A percentile compares a stretch with the other conserved stretches of the same genome.
Conservation (phyloP, 2,113 vertebrate genomes). For the Cephalopterus ornatus region DNA sequence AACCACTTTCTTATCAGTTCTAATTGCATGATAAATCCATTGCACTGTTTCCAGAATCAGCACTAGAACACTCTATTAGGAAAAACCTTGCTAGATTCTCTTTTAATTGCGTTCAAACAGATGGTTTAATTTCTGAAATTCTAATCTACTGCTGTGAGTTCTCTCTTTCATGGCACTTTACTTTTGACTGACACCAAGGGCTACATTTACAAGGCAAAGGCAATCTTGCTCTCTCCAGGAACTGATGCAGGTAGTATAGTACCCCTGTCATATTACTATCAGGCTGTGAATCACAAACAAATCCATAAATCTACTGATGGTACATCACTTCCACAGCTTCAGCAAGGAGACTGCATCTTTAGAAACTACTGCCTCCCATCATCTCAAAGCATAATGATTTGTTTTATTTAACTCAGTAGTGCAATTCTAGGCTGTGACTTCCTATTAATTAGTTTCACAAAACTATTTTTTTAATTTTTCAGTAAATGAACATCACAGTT, state of each 20-base stretch:
- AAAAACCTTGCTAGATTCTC: constrained; percentile 10
- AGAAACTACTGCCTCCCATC: neutral
- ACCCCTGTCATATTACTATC: neutral
- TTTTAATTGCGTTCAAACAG: constrained; percentile 56
- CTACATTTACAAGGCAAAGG: constrained; percentile 24
- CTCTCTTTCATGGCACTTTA: constrained; percentile 41
- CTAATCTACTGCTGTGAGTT: constrained; percentile 22
- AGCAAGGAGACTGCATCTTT: neutral
- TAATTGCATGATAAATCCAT: constrained; percentile 56
- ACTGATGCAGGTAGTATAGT: neutral
- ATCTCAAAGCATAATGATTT: neutral
- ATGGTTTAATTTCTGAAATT: constrained; percentile 59
- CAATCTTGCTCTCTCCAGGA: constrained; percentile 7
- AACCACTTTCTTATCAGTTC: constrained; percentile 21
- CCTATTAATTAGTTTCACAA: neutral
- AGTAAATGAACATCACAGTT: neutral
- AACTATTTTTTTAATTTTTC: neutral
- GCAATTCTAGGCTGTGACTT: neutral
- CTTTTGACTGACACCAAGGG: constrained; percentile 22
- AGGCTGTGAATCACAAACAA: neutral
- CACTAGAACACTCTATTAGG: constrained; percentile 15
- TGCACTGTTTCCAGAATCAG: constrained; percentile 40
- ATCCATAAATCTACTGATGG: neutral
- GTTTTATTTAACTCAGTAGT: neutral
- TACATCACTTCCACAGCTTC: neutral